Evolutionary conservation across 2,113 vertebrate species (phyloP).

Genomic region (Sinosuthora webbiana): DNA sequence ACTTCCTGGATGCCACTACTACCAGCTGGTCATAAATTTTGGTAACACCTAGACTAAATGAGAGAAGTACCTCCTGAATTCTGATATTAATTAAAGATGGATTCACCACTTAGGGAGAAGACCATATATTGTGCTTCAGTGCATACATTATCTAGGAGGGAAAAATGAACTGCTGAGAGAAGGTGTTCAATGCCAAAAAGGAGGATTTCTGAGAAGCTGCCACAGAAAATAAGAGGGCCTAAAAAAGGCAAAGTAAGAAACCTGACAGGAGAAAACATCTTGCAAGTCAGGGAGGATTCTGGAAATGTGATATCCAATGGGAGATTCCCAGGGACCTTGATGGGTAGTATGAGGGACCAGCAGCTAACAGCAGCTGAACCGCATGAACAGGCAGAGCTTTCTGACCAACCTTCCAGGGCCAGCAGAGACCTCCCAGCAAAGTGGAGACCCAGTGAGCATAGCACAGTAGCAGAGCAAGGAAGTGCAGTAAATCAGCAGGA

Average conservation of each 20-base stretch:
- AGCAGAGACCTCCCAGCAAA: neutral
- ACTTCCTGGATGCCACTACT: neutral
- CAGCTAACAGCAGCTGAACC: neutral
- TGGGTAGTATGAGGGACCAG: accelerated
- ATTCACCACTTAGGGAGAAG: neutral
- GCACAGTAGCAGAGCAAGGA: neutral
- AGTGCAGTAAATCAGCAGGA: neutral
- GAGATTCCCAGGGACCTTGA: neutral
- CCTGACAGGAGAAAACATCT: neutral
- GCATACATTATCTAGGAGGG: neutral
- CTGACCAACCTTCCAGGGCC: neutral
- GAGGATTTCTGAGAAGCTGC: neutral
- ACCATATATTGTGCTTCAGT: neutral
- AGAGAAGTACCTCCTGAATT: neutral
- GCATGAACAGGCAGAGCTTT: neutral
- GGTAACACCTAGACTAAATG: neutral
- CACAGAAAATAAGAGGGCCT: neutral
- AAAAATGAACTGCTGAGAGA: neutral
- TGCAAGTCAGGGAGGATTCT: neutral
- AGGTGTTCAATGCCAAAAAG: neutral
- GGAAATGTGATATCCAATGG: neutral
- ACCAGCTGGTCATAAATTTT: neutral
- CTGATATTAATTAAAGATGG: neutral
- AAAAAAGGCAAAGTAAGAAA: neutral
- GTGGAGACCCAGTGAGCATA: neutral